Evolutionary conservation across 2,888 invertebrate species (phyloP).

Genomic region (Perizoma flavofasciatum): DNA sequence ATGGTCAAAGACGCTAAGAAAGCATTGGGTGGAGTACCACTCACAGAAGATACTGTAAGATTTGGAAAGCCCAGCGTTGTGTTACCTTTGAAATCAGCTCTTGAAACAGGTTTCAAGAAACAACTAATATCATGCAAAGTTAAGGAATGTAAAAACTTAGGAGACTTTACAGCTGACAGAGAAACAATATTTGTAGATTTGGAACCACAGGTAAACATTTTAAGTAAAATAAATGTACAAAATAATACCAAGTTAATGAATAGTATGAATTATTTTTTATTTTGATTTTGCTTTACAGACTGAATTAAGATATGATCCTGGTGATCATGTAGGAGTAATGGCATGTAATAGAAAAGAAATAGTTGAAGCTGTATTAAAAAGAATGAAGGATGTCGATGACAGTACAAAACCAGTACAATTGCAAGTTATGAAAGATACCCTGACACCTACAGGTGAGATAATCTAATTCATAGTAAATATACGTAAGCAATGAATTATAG

Average conservation of each 20-base stretch:
- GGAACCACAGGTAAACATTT: constrained; percentile 66
- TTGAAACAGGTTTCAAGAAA: constrained; percentile 66
- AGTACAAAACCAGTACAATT: constrained; percentile 88
- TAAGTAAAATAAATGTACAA: neutral
- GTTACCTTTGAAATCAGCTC: constrained; percentile 54
- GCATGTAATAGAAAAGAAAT: constrained; percentile 91
- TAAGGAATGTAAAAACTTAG: constrained; percentile 81
- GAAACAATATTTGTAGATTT: constrained; percentile 85
- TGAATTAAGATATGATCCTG: constrained; percentile 90
- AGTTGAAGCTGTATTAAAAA: constrained; percentile 89
- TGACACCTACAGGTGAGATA: constrained; percentile 89
- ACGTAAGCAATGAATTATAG: no score
- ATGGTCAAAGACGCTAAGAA: constrained; percentile 92
- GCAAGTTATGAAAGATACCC: constrained; percentile 92
- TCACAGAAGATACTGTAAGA: constrained; percentile 89
- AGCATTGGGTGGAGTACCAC: constrained; percentile 88
- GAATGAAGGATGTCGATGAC: constrained; percentile 87
- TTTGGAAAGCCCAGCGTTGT: constrained; percentile 83
- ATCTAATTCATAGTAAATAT: neutral
- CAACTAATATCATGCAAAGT: constrained; percentile 80
- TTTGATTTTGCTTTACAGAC: constrained; percentile 48
- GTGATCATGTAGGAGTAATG: constrained; percentile 97
- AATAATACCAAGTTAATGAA: neutral
- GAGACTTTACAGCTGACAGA: constrained; percentile 81
- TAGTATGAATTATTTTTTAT: neutral